Evolutionary conservation across 2,797 vertebrate genomes (phyloP), one percentile per base, ranked within the genome.

Genomic region (Cheirogaleus major): DNA sequence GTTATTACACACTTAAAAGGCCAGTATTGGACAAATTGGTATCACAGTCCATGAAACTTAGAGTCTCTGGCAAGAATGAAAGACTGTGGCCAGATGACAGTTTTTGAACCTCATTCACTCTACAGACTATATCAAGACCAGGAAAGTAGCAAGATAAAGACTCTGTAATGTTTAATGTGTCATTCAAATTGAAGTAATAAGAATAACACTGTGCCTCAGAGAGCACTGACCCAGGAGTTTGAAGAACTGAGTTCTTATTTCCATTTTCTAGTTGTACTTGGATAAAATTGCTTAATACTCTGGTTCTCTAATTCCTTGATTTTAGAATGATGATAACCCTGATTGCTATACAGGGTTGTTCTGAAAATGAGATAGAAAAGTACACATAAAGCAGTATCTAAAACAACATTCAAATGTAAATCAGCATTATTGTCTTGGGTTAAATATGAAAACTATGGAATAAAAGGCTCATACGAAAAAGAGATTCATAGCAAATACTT

Each of bases 341-440:
- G 32, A 6, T n/a, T 82, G 43, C 52, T 6, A 2, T 15, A 59
- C 2, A 23, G 27, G 41, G 27, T n/a, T 85, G 18, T 57, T 87
- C 41, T 52, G 57, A 93, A 94, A 94, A 79, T 72, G 55, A 93
- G 15, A 45, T 41, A 23, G 4, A 85, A 93, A 89, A 89, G n/a
- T 63, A n/a, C 1, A 78, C 8, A 57, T 41, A 82, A 75, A 52
- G 17, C 10, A 70, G 10, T 45, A 45, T 63, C 30, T 85, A 82
- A 89, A 76, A 88, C 22, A 50, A 45, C 12, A 55, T 43, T 80
- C n/a, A 86, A 38, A 43, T 59, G 0, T 9, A 35, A 83, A 27
- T 48, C 25, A 50, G 57, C 43, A 52, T 59, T 73, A 67, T 1
- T 78, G 3, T 82, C 38, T 50, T 67, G 13, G 23, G 23, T 20